Evolutionary conservation across 2,113 vertebrate genomes (phyloP), one percentile per base, ranked within the genome.

Genomic region (Cromileptes altivelis): DNA sequence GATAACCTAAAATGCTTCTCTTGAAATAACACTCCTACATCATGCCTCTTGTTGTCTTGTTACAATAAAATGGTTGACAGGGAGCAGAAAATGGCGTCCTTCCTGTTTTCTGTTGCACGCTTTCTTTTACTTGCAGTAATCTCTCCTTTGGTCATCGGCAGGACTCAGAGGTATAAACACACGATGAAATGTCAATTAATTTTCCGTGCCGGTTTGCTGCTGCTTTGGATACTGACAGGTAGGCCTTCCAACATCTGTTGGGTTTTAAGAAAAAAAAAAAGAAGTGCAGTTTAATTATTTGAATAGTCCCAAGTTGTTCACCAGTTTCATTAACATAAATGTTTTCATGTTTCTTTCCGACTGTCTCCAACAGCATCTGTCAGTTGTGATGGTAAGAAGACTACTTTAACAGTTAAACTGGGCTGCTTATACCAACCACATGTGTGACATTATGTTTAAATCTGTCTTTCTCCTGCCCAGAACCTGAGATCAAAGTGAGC

Each of bases 201-300:
- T 27, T 4, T 88, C 2, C 6, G 19, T 17, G 33, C 25, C 0
- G 74, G 78, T 33, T 57, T 91, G 15, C 56, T 89, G 70, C 45
- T 94, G 62, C 55, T 91, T 12, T 90, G 84, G 86, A 74, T 42
- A 13, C 50, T 85, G n/a, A 27, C 80, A 40, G 92, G 94, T 95
- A 82, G 77, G 82, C 50, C 47, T 55, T 52, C 1, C 58, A 40
- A 50, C 14, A 4, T 23, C 10, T 23, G 11, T 18, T 11, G 4
- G 4, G 6, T n/a, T 67, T 63, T 17, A 4, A 49, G 7, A 17
- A 18, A 55, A 5, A 1, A 21, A 18, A 18, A 37, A 37, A 37
- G 0, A 15, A 23, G 19, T 6, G 8, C 0, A 2, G 14, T 19
- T 64, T 18, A 4, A 12, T 30, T n/a, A n/a, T 69, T 25, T 73